phyloP scores from a whole-genome alignment of 2,888 invertebrate species.

The Eulithis testata region DNA sequence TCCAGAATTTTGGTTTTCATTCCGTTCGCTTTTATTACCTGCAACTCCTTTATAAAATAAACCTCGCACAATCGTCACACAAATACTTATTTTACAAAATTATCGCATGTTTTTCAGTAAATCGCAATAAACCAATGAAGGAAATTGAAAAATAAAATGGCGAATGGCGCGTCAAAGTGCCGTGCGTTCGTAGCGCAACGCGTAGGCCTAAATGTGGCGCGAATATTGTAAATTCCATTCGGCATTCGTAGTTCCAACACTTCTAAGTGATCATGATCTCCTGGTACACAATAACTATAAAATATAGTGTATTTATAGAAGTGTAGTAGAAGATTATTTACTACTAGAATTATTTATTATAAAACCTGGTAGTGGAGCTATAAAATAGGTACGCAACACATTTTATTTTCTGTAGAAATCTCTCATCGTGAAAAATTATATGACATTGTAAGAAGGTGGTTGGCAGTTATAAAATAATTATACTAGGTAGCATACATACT shows the following conservation, averaged over 20 bases:
- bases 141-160: neutral
- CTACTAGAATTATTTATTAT: neutral
- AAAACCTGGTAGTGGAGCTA: neutral
- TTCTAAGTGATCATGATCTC: conserved; percentile 45
- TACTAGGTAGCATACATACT: no score
- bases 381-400: neutral
- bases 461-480: no score
- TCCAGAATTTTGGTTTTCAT: neutral
- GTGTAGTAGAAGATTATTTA: neutral
- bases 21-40: neutral
- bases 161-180: conserved; percentile 4
- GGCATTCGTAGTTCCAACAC: conserved; percentile 27
- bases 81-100: neutral
- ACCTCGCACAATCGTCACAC: neutral
- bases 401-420: neutral
- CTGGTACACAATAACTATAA: conserved; percentile 50
- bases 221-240: conserved; percentile 30
- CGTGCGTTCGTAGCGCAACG: conserved; percentile 11
- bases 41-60: neutral
- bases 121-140: neutral
- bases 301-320: conserved; percentile 32
- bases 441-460: no score
- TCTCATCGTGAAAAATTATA: neutral
- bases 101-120: neutral
- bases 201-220: conserved; percentile 36